Evolutionary conservation across 2,888 invertebrate species (phyloP), one percentile per base, ranked within the genome.

Genomic region (Disparrhopalites patrizii): DNA sequence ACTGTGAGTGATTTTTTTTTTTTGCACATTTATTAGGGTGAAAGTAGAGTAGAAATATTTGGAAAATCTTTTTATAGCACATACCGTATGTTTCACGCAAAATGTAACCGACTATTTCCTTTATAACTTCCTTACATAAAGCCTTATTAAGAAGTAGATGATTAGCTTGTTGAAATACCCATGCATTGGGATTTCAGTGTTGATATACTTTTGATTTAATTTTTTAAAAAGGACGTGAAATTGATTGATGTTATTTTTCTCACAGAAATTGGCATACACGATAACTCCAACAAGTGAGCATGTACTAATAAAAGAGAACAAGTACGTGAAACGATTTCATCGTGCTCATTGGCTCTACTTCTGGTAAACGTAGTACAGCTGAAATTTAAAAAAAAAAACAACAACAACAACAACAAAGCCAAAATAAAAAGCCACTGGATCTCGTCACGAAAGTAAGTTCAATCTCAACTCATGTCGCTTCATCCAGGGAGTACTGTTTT

Each of bases 1-100:
- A 84, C 89, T 83, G 89, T 89, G 79, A 77, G 73, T 38, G 13
- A 28, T 55, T 40, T 38, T 67, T 30, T 18, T 52, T 43, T n/a
- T n/a, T n/a, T n/a, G n/a, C n/a, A n/a, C n/a, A n/a, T n/a, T n/a
- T n/a, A n/a, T n/a, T n/a, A n/a, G n/a, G n/a, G n/a, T n/a, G n/a
- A n/a, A n/a, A n/a, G n/a, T n/a, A n/a, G n/a, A 27, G 10, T 36
- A 28, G 23, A 10, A n/a, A 50, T 3, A 47, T 20, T 52, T 3
- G 23, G 51, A 18, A 4, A 55, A 31, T 25, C 27, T 52, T 7
- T 52, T 23, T 10, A 28, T 55, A n/a, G 23, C 18, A 33, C n/a
- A 25, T 33, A 27, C 30, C 10, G 27, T 27, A 52, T 27, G n/a
- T n/a, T n/a, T n/a, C n/a, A n/a, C n/a, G n/a, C n/a, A n/a, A n/a